phyloP scores from a whole-genome alignment of 2,888 invertebrate genomes.

The Drosophila cyrtoloma region DNA sequence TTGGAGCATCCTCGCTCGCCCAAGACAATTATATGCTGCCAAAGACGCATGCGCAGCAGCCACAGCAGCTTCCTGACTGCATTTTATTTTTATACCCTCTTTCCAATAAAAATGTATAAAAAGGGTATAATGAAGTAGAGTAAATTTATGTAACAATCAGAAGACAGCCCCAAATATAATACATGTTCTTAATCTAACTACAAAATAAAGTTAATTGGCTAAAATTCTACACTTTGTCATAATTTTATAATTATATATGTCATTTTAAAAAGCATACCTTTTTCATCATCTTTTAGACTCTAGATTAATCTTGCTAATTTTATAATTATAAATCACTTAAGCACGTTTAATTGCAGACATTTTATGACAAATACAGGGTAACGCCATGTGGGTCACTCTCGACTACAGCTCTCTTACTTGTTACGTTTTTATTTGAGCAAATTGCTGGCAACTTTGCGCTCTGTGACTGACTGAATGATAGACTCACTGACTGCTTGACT shows the following conservation, averaged over 20 bases:
- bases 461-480: constrained; percentile 80
- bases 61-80: constrained; percentile 56
- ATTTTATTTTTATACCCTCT: constrained; percentile 58
- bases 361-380: not conserved
- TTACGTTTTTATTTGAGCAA: constrained; percentile 82
- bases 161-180: not conserved
- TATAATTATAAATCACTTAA: not conserved
- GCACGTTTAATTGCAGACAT: not conserved
- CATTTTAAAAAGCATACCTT: not conserved
- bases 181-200: not conserved
- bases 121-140: not conserved
- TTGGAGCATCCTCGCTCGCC: constrained; percentile 68
- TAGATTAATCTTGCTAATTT: not conserved
- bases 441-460: constrained; percentile 78
- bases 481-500: constrained; percentile 73
- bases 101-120: not conserved
- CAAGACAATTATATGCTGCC: constrained; percentile 79
- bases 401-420: not conserved
- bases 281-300: not conserved
- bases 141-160: not conserved
- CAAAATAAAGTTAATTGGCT: not conserved
- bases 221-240: not conserved
- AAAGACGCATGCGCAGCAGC: constrained; percentile 74
- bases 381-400: not conserved
- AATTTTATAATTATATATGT: too few relatives aligned